Evolutionary conservation across 2,797 vertebrate species (phyloP), one percentile per base, ranked within the genome.

Genomic region (Enteromius treurensis): DNA sequence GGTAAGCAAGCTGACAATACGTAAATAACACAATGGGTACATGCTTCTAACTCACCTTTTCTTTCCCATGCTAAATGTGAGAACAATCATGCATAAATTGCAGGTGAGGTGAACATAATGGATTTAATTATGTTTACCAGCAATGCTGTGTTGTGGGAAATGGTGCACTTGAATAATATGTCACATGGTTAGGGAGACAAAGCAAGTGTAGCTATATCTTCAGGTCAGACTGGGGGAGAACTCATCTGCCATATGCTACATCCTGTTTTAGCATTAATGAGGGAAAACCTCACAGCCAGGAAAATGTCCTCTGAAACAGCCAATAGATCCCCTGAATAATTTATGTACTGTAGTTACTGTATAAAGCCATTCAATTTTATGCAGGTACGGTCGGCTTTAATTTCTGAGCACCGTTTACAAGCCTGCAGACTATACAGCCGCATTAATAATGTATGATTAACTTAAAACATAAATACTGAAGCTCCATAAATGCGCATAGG

Each of bases 1-100:
- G 85, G 74, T 60, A 14, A 74, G 74, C 69, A 29, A 78, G 67
- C 58, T 45, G 70, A 74, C 71, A 82, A 85, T 74, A 29, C 65
- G 21, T 19, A 81, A 60, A 42, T 75, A 76, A 74, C 67, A 86
- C 85, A 85, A 71, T 40, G 67, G 1, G 6, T 60, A 23, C 17
- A 17, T 29, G 62, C 13, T 55, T 9, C 23, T 19, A 73, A 34
- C 21, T 19, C 47, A 77, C 62, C 26, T 55, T 47, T 55, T 55
- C 34, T 76, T 37, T 75, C 53, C 15, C 45, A 42, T 45, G 5
- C 47, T 21, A n/a, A n/a, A 26, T 32, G 45, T 32, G 81, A 26
- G 47, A 40, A 37, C 23, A 68, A 8, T 42, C 62, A 76, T 23
- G 37, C 45, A 26, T 42, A 32, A 37, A 37, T 19, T 42, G 15